These are phyloP conservation scores for Araneus ventricosus DNA, from an alignment of 1,140 invertebrate genomes.

Conservation along the genomic window DNA sequence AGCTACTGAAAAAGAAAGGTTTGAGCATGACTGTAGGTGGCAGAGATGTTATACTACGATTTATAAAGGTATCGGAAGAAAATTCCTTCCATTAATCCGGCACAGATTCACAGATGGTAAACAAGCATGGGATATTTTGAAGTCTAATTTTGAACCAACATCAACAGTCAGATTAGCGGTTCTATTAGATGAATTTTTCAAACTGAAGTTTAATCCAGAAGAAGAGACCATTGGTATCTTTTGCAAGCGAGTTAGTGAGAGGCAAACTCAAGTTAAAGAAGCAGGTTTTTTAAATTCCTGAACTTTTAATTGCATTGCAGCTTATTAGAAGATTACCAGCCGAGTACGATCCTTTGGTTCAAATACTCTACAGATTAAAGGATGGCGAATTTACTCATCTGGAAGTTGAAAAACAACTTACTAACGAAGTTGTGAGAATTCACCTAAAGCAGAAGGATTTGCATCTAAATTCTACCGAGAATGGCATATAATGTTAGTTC, in stretches of 20 bases:
- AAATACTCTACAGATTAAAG: not conserved
- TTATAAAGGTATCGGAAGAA: not conserved
- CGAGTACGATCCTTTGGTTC: not conserved
- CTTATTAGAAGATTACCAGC: not conserved
- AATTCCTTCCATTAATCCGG: not conserved
- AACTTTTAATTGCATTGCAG: not conserved
- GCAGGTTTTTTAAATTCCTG: not conserved
- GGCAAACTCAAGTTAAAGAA: too few species aligned
- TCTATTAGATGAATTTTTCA: not conserved
- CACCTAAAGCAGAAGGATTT: slow-evolving; percentile 12
- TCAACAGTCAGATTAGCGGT: not conserved
- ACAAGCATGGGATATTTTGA: too few species aligned
- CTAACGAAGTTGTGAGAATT: slow-evolving; percentile 3
- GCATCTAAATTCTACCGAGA: not conserved
- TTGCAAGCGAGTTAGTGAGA: too few species aligned
- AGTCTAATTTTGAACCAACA: too few species aligned
- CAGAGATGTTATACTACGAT: not conserved
- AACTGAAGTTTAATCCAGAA: not conserved
- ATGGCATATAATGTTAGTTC: too few species aligned
- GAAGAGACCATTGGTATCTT: too few species aligned
- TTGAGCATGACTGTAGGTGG: not conserved
- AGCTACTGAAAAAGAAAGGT: not conserved
- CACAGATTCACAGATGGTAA: too few species aligned
- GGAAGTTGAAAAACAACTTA: not conserved
- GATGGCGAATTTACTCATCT: not conserved